Conservation (phyloP, 2,797 vertebrate genomes). For the Sebastes elongatus region DNA sequence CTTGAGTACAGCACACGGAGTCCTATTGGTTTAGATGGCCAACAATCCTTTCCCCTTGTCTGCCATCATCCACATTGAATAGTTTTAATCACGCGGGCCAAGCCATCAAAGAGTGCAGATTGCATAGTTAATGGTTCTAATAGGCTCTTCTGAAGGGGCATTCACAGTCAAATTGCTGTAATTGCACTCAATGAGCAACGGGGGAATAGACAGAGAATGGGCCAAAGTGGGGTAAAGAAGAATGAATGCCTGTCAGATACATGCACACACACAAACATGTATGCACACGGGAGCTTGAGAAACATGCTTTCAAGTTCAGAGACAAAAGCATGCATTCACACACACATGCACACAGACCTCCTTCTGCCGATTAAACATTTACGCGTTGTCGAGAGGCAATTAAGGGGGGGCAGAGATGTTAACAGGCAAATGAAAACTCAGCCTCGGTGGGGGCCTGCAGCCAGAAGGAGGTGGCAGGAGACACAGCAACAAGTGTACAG, state of each 20-base stretch:
- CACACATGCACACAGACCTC: conserved; percentile 19
- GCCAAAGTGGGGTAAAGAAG: conserved; percentile 32
- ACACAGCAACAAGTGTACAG: conserved; percentile 44
- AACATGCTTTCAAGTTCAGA: conserved; percentile 36
- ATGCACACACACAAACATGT: conserved; percentile 19
- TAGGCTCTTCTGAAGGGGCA: conserved; percentile 29
- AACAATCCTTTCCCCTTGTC: neutral
- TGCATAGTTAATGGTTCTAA: conserved; percentile 51
- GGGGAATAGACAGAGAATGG: conserved; percentile 37
- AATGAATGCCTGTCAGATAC: conserved; percentile 42
- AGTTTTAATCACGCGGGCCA: conserved; percentile 10
- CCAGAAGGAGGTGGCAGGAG: conserved; percentile 36
- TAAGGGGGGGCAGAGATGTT: conserved; percentile 18
- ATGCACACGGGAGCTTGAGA: neutral
- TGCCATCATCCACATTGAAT: conserved; percentile 17
- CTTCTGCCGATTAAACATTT: conserved; percentile 18
- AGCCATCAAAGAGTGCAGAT: conserved; percentile 43
- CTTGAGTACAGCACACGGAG: neutral
- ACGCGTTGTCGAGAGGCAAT: conserved; percentile 15
- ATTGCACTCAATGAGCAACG: conserved; percentile 56
- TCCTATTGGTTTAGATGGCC: neutral
- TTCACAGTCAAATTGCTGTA: conserved; percentile 58
- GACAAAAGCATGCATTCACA: conserved; percentile 46
- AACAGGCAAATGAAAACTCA: conserved; percentile 24
- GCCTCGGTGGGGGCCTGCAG: neutral